Evolutionary conservation across 2,113 vertebrate species (phyloP), one percentile per base, ranked within the genome.

Genomic region (Corynorhinus townsendii): DNA sequence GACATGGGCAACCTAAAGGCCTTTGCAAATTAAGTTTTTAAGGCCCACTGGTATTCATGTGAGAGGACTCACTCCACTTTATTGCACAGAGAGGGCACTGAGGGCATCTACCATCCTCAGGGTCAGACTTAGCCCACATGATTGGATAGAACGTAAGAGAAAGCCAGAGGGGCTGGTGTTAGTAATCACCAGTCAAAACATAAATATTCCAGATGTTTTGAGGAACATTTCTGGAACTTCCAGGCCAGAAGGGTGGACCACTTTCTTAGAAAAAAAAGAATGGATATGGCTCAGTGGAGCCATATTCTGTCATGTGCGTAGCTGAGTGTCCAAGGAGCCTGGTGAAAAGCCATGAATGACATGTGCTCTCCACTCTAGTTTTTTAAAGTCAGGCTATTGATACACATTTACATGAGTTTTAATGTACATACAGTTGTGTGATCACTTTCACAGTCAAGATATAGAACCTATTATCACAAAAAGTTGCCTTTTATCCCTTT

Each of bases 211-310:
- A 80, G 40, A 54, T 75, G 4, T 68, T 93, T 82, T 90, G 81
- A 95, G 71, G 59, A 93, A 86, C 75, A n/a, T 89, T 93, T 94
- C 52, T 92, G 76, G 79, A 92, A 84, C n/a, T 20, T 96, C 64
- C 7, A 73, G 77, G 62, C 47, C 68, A 90, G 22, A 87, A 92
- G 30, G 2, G 3, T 87, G 38, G 15, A 89, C 28, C 33, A 52
- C 0, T 91, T 82, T 93, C 47, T 19, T 95, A 10, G 33, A 35
- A 8, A n/a, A n/a, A 81, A 14, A 72, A 82, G 62, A 83, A 90
- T 83, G 49, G 17, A 47, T 64, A 9, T 95, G 49, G 35, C 10
- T 38, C 26, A 16, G 14, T 66, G 64, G 7, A 52, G 30, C 68
- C 15, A 14, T 72, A 49, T 95, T 86, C 45, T 92, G 52, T 56